Conservation (phyloP, 2,113 vertebrate genomes). For the Eptesicus fuscus region DNA sequence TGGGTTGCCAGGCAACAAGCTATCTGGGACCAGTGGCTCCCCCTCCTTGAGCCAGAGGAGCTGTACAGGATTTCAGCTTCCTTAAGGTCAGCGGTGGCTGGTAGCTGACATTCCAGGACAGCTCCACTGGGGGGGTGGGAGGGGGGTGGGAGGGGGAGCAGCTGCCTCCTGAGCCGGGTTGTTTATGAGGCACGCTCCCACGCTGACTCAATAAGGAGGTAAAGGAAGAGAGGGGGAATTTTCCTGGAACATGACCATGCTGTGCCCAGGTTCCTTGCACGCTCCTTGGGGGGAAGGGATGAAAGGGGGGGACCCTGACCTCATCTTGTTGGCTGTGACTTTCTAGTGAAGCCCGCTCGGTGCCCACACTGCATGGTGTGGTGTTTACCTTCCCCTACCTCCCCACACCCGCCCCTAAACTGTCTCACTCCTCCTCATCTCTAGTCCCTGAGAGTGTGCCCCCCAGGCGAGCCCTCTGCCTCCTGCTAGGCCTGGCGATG, state of each 20-base stretch:
- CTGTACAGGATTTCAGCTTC: neutral
- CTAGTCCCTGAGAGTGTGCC: neutral
- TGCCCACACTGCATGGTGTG: fast-evolving
- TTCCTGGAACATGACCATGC: neutral
- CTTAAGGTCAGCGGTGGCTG: neutral
- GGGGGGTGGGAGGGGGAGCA: too few species aligned
- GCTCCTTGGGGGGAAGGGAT: neutral
- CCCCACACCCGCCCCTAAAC: neutral
- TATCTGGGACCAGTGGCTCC: neutral
- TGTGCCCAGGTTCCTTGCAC: neutral
- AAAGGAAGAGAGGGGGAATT: neutral
- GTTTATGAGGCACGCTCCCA: neutral
- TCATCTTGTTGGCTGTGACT: neutral
- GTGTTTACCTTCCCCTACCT: neutral
- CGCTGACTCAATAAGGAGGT: neutral
- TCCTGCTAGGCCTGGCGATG: neutral
- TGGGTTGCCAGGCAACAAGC: conserved; percentile 62
- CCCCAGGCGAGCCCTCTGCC: neutral
- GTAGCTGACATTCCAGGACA: neutral
- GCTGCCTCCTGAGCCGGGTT: neutral
- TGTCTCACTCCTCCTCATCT: neutral
- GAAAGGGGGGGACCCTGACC: neutral
- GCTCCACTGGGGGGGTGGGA: too few species aligned
- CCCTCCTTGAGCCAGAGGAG: neutral
- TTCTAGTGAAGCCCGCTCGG: neutral